Conservation (phyloP, 2,113 vertebrate genomes). For the Anolis sagrei region DNA sequence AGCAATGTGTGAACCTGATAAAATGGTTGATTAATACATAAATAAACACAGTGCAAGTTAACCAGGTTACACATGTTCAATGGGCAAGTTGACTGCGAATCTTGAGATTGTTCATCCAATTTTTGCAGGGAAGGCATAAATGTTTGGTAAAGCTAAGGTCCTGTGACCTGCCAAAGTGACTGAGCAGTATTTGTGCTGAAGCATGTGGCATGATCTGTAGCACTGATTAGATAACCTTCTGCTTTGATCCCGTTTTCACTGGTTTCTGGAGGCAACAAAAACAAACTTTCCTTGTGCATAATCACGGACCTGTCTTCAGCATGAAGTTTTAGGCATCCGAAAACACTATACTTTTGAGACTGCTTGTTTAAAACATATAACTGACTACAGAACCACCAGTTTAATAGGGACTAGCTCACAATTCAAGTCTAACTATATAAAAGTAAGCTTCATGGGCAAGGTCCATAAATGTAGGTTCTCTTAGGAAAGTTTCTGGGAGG, state of each 20-base stretch:
- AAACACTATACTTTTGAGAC: not conserved
- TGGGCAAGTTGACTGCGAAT: not conserved
- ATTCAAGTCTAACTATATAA: not conserved
- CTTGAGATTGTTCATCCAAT: not conserved
- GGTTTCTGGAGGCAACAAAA: not conserved
- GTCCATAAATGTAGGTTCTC: not conserved
- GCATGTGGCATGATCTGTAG: not conserved
- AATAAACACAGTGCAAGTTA: not conserved
- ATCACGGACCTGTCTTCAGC: not conserved
- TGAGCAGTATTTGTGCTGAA: not conserved
- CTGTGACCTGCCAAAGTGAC: not conserved
- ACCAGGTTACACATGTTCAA: not conserved
- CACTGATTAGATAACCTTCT: not conserved
- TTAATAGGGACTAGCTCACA: not conserved
- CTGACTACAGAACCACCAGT: not conserved
- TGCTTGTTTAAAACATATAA: not conserved
- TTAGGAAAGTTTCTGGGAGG: not conserved
- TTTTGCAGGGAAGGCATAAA: not conserved
- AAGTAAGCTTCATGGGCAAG: not conserved
- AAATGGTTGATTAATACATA: constrained; percentile 4
- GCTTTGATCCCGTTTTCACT: not conserved
- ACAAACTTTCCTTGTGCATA: not conserved
- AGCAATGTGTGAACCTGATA: not conserved
- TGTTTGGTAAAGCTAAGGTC: not conserved
- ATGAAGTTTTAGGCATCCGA: not conserved